phyloP scores from a whole-genome alignment of 2,113 vertebrate genomes.

The Meriones unguiculatus region DNA sequence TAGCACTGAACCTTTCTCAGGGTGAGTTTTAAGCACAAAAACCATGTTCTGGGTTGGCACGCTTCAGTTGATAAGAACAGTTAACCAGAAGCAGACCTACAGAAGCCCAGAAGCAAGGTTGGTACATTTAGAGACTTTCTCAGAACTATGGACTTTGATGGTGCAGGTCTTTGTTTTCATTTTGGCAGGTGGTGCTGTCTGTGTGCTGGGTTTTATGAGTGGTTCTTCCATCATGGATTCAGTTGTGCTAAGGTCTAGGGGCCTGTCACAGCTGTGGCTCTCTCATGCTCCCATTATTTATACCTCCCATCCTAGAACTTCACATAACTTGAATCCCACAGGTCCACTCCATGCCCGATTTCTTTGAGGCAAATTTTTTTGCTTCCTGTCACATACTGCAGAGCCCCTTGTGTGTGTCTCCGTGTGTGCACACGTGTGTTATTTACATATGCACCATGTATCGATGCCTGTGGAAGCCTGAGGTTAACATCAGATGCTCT shows the following conservation, averaged over 20 bases:
- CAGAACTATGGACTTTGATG: background rate
- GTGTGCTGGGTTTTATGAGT: background rate
- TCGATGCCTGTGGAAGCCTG: background rate
- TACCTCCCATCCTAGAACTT: background rate
- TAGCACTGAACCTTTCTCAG: too few species aligned
- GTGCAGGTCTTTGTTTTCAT: background rate
- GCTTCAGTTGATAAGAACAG: background rate
- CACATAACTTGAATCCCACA: background rate
- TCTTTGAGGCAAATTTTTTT: background rate
- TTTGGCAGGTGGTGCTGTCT: background rate
- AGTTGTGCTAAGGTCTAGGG: background rate
- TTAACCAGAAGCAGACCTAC: background rate
- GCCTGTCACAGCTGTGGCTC: background rate
- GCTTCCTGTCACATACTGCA: background rate
- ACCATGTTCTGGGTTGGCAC: background rate
- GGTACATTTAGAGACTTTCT: background rate
- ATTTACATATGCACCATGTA: background rate
- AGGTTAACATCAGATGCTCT: background rate
- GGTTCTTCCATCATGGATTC: background rate
- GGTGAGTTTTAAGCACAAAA: too few species aligned
- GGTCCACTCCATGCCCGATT: background rate
- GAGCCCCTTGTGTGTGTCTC: background rate
- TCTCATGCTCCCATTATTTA: background rate
- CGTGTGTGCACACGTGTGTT: background rate
- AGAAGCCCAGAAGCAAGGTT: background rate